Conservation (phyloP, 2,113 vertebrate genomes). For the Morone saxatilis region DNA sequence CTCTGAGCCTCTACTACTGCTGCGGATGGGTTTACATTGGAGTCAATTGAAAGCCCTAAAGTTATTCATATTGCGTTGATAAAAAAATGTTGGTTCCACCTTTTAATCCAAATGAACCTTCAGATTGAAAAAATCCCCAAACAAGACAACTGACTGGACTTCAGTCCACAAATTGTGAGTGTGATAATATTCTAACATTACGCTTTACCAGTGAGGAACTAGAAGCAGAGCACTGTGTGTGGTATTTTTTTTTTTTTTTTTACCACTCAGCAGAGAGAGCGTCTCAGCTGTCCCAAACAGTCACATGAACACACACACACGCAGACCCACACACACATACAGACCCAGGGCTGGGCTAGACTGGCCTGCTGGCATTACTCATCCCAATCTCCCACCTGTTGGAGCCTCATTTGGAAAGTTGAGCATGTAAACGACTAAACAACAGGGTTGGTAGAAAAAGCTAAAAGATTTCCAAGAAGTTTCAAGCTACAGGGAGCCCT, state of each 20-base stretch:
- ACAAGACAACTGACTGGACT: background rate
- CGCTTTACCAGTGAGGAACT: conserved; percentile 5
- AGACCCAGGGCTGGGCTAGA: conserved; percentile 34
- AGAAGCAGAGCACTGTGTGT: background rate
- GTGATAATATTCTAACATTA: conserved; percentile 5
- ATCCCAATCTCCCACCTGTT: conserved; percentile 75
- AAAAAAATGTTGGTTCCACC: background rate
- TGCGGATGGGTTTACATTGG: no score
- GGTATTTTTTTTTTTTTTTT: conserved; percentile 42
- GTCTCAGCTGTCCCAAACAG: conserved; percentile 74
- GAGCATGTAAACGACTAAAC: conserved; percentile 20
- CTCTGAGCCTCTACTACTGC: no score
- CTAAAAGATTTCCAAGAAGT: background rate
- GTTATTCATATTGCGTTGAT: no score
- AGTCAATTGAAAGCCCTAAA: no score
- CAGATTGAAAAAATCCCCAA: background rate
- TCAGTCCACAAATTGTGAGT: background rate
- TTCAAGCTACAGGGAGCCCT: background rate
- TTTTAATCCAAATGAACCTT: background rate
- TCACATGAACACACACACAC: conserved; percentile 48
- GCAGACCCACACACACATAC: conserved; percentile 5
- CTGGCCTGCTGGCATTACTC: conserved; percentile 51
- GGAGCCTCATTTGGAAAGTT: conserved; percentile 67
- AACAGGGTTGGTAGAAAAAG: conserved; percentile 11
- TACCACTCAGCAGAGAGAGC: conserved; percentile 23